Conservation (phyloP, 2,113 vertebrate genomes). For the Cyphomyrus discorhynchus region DNA sequence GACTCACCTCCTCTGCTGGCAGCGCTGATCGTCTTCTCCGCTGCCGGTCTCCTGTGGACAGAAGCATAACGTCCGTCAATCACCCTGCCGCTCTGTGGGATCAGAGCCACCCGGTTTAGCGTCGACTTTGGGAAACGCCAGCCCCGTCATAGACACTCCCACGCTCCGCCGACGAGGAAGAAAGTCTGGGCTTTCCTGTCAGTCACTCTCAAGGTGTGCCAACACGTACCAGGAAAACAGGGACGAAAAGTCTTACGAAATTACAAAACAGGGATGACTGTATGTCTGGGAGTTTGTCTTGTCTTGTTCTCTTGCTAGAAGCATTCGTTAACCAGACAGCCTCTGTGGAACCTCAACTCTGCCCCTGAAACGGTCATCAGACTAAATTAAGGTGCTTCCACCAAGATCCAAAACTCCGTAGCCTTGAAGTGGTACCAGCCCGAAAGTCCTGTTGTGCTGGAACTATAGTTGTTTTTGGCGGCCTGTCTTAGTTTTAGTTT, state of each 20-base stretch:
- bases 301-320: neutral
- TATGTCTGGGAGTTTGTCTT: neutral
- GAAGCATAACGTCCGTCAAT: neutral
- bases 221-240: neutral
- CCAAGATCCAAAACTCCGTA: neutral
- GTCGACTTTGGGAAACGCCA: neutral
- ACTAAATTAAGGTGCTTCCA: neutral
- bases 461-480: too few relatives aligned
- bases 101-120: neutral
- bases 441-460: neutral
- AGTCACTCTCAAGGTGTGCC: neutral
- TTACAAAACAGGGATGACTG: neutral
- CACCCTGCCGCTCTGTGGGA: neutral
- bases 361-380: neutral
- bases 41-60: slow-evolving; percentile 80
- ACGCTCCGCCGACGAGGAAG: neutral
- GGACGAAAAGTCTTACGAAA: neutral
- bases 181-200: neutral
- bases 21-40: slow-evolving; percentile 85
- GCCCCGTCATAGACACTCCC: neutral
- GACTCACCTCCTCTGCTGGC: slow-evolving; percentile 83
- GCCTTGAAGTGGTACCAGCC: neutral
- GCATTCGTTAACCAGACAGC: neutral
- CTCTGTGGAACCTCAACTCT: neutral
- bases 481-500: too few relatives aligned